phyloP scores from a whole-genome alignment of 2,888 invertebrate genomes.

The Drosophila barbarae region DNA sequence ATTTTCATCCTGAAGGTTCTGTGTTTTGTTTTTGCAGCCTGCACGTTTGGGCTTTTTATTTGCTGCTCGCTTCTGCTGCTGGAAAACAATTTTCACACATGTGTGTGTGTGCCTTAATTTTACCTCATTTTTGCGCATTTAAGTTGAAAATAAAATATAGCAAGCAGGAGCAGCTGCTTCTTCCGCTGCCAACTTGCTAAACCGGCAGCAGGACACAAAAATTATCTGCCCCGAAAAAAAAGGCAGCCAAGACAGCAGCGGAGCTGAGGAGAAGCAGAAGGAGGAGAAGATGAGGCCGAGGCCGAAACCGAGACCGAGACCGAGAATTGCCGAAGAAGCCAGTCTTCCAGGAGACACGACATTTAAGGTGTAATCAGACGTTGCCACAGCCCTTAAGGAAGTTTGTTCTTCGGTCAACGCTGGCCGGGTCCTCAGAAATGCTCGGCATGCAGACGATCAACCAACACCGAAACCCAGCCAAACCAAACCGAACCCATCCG shows the following conservation, averaged over 20 bases:
- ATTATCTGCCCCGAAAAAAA: constrained; percentile 64
- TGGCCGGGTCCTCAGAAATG: constrained; percentile 62
- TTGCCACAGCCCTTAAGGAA: constrained; percentile 67
- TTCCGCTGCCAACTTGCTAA: constrained; percentile 57
- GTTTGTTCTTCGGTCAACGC: constrained; percentile 40
- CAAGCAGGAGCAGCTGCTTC: constrained; percentile 60
- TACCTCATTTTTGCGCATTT: constrained; percentile 75
- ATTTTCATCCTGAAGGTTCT: constrained; percentile 6
- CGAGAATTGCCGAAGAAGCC: constrained; percentile 18
- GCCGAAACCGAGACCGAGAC: constrained; percentile 4
- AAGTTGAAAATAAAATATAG: constrained; percentile 67
- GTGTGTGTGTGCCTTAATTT: constrained; percentile 66
- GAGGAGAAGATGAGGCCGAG: constrained; percentile 1
- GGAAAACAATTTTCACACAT: constrained; percentile 68
- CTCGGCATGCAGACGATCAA: constrained; percentile 64
- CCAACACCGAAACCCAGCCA: constrained; percentile 17
- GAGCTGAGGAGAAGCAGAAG: neutral
- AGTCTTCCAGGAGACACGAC: constrained; percentile 51
- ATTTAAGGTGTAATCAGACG: constrained; percentile 72
- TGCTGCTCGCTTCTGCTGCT: constrained; percentile 54
- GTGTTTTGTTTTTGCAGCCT: constrained; percentile 48
- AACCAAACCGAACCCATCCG: constrained; percentile 20
- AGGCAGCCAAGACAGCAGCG: constrained; percentile 14
- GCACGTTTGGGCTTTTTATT: constrained; percentile 72
- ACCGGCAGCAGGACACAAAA: constrained; percentile 67